Evolutionary conservation across 2,113 vertebrate species (phyloP).

Genomic region (Nothobranchius kuhntae): DNA sequence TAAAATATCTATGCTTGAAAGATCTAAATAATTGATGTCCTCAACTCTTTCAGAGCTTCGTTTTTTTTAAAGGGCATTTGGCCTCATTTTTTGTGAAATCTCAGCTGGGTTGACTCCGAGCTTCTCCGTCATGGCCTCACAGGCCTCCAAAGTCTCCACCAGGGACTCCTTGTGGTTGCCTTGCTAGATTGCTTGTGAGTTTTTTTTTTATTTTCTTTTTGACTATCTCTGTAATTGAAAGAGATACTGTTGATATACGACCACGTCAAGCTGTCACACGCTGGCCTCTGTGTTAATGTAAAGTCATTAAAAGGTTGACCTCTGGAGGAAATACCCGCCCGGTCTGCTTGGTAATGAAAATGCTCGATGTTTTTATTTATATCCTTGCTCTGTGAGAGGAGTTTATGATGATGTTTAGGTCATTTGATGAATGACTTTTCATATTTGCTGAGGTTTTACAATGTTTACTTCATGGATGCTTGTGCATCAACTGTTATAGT

Average conservation of each 20-base stretch:
- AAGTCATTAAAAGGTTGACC: constrained; percentile 58
- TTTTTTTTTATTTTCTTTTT: constrained; percentile 7
- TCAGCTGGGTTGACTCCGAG: constrained; percentile 3
- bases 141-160: constrained; percentile 31
- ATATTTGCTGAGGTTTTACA: not conserved
- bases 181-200: constrained; percentile 30
- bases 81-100: not conserved
- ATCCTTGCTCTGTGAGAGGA: not conserved
- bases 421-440: not conserved
- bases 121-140: constrained; percentile 17
- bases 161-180: constrained; percentile 41
- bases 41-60: constrained; percentile 1
- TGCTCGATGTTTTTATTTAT: not conserved
- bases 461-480: constrained; percentile 1
- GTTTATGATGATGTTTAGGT: not conserved
- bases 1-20: not conserved
- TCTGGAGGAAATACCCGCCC: constrained; percentile 40
- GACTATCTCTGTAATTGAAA: constrained; percentile 65
- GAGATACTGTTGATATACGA: constrained; percentile 58
- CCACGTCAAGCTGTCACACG: constrained; percentile 54
- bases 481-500: not conserved
- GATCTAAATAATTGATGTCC: not conserved
- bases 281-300: constrained; percentile 57
- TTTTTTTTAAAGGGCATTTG: not conserved
- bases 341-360: constrained; percentile 10